Conservation (phyloP, 2,888 invertebrate species). For the Plagodis dolabraria region DNA sequence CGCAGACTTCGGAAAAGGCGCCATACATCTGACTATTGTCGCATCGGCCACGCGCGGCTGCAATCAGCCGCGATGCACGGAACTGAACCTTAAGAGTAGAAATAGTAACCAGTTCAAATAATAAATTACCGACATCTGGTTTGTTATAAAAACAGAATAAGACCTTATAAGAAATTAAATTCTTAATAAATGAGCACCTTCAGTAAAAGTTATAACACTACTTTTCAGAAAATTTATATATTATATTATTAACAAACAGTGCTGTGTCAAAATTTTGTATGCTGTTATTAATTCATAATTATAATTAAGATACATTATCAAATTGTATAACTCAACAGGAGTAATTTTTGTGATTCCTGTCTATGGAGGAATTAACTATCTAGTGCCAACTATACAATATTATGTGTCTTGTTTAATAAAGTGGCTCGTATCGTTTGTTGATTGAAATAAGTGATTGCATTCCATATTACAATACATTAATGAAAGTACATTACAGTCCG, state of each 20-base stretch:
- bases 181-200: too few relatives aligned
- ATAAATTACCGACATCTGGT: background rate
- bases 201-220: background rate
- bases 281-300: background rate
- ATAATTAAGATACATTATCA: constrained; percentile 2
- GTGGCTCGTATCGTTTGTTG: constrained; percentile 1
- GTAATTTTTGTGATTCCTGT: constrained; percentile 1
- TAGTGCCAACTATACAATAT: constrained; percentile 7
- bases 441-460: background rate
- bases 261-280: constrained; percentile 6
- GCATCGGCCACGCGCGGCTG: too few relatives aligned
- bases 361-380: constrained; percentile 2
- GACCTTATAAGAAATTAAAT: too few relatives aligned
- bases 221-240: background rate
- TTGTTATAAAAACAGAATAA: too few relatives aligned
- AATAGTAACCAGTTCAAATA: background rate
- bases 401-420: background rate
- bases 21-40: too few relatives aligned
- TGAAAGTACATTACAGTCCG: background rate
- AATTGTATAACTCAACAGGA: constrained; percentile 2
- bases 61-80: too few relatives aligned
- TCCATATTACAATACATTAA: background rate
- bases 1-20: too few relatives aligned
- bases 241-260: constrained; percentile 9
- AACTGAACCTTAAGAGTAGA: too few relatives aligned